Base-by-base conservation (phyloP, 1,140 invertebrate species). In the Ips nitidus region DNA sequence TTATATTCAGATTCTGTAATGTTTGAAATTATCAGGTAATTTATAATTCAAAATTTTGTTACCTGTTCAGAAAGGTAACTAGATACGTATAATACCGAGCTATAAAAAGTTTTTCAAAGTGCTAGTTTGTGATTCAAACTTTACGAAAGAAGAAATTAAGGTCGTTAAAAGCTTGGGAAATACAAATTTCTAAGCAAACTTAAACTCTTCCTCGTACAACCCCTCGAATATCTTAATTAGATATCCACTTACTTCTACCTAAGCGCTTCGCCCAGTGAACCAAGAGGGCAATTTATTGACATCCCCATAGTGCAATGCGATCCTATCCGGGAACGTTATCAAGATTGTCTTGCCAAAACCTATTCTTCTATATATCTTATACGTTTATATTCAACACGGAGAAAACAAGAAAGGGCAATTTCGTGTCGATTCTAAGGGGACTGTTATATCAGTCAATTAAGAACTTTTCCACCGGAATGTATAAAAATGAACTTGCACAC, bases 401-500 rank as follows among this genome's bases (percentile, higher is more conserved):
- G 22, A 50, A 22, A 22, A 22, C 22, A 22, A 22, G 22, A 22
- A 22, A 22, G 22, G 22, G 22, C 22, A 22, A 22, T 22, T 22
- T 22, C 22, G 22, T 22, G 22, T 22, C 22, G 22, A 22, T 22
- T 22, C 22, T 22, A 22, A 22, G 22, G 22, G 22, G 45, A 8
- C 45, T 50, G 6, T 50, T 50, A 50, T 22, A 50, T 50, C 45
- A 50, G 45, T 50, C 45, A 50, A 50, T 50, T 50, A 50, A 22
- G 45, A 6, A 50, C 6, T 6, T 22, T 50, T 22, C 22, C 6
- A 6, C 45, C 22, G 45, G 45, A 50, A 50, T 8, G 22, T 50
- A 50, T 50, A 50, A 50, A 50, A 50, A 50, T 50, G 45, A 50
- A 50, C 45, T 50, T 50, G 45, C 45, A 50, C 45, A 50, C 45